Base-by-base conservation (phyloP, 1,140 invertebrate genomes). In the Agrypnia vestita region DNA sequence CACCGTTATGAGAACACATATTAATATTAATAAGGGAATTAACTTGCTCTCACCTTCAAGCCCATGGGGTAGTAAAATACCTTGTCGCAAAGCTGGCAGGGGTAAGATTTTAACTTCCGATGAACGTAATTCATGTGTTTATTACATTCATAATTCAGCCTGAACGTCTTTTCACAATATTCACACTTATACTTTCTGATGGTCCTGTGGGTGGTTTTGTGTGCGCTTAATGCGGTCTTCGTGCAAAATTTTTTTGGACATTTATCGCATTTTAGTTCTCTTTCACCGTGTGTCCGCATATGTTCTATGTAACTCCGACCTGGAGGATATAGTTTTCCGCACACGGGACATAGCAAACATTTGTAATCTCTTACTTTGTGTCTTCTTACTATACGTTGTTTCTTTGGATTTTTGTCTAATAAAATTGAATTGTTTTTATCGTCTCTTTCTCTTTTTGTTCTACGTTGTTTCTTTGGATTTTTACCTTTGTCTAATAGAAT, bases 251-350 rank as follows among this genome's bases (percentile, higher is more conserved):
- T 12, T 55, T 78, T 78, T 8, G 76, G 55, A 56, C 76, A 78
- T 69, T 47, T 19, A 13, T 78, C 49, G 15, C 61, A 78, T 9
- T 19, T 12, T 17, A 49, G 69, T 49, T 47, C 25, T 21, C 35
- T 78, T 69, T 55, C 55, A 3, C 59, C 59, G 51, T 78, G 76
- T 11, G 59, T 76, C 47, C 62, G n/a, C 59, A 76, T 61, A 19
- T 76, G 74, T 21, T 62, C 56, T 13, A 25, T 3, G 12, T 46
- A 76, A 25, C 25, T 7, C 17, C 9, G 17, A 47, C 49, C 62
- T 13, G 47, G 61, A 1, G 35, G 15, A 49, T 17, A 76, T 25
- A 47, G 55, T 49, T 76, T 76, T 7, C 74, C 74, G 19, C 74
- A 76, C 25, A 76, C 13, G 12, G 43, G 17, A 62, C 74, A 76